Conservation (phyloP, 2,113 vertebrate genomes). For the Bubo scandiacus region DNA sequence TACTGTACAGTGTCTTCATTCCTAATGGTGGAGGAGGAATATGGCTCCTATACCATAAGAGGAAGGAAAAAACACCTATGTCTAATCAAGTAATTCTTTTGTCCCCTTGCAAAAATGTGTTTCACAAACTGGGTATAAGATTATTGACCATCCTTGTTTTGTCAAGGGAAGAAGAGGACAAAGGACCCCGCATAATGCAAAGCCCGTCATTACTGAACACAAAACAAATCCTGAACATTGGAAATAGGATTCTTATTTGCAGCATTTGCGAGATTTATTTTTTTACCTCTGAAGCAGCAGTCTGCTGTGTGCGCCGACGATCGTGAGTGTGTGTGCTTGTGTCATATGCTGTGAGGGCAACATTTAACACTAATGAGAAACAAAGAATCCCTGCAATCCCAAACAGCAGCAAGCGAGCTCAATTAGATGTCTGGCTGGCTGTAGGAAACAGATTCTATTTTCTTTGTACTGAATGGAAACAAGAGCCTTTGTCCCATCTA, state of each 20-base stretch:
- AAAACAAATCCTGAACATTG: not conserved
- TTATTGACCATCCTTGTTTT: not conserved
- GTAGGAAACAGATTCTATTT: not conserved
- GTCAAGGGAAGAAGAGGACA: not conserved
- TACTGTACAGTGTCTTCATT: not conserved
- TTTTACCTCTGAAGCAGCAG: not conserved
- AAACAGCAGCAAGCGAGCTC: not conserved
- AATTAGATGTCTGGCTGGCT: not conserved
- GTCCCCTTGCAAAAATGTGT: not conserved
- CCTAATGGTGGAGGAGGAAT: not conserved
- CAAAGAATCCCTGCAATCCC: not conserved
- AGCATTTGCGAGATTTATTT: not conserved
- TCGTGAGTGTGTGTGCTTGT: not conserved
- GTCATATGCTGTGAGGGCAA: not conserved
- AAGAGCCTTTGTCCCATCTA: not conserved
- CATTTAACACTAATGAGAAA: not conserved
- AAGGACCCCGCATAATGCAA: not conserved
- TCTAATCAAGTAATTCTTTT: not conserved
- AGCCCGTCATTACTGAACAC: not conserved
- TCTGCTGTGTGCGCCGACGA: not conserved
- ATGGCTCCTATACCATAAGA: not conserved
- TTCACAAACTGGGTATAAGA: not conserved
- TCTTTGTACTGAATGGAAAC: not conserved
- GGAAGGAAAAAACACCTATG: not conserved
- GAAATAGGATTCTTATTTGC: not conserved